Base-by-base conservation (phyloP, 2,113 vertebrate genomes). In the Cavia aperea region DNA sequence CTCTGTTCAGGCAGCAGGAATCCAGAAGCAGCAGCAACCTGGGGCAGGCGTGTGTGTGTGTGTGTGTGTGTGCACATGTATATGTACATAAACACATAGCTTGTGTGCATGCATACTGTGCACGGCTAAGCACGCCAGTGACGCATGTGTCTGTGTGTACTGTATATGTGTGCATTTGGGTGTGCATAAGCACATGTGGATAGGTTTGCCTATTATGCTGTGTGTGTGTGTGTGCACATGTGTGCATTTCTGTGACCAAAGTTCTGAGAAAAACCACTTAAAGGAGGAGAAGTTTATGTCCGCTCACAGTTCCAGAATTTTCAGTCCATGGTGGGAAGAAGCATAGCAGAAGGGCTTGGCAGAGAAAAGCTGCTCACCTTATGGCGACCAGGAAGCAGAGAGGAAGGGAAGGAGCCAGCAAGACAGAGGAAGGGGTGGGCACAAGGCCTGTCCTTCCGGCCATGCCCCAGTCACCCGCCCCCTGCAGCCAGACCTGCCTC, bases 1-100 rank as follows among this genome's bases (percentile, higher is more conserved):
- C 13, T 8, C n/a, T 8, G 13, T 12, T 11, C 23, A 19, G 72
- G 31, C 65, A 31, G 33, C 24, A 23, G 46, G 26, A 58, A 24
- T 54, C 11, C 49, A 7, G 3, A 13, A 10, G 36, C 21, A 72
- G 36, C 39, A 75, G 39, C 39, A 43, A 24, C 56, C 86, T 31
- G 2, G 54, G 77, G 19, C 58, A 39, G 21, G 16, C 12, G 49
- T 51, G 49, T 51, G 49, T 51, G 49, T 51, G 49, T 51, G 49
- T 1, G 1, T 11, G 10, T 72, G 51, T 11, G 13, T 15, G 26
- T 15, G 8, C 2, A 0, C 16, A 4, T 39, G 39, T 23, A 26
- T 43, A 58, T 49, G 72, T 63, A 33, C 26, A 8, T 13, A 26
- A 13, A n/a, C 15, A 33, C 6, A 2, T 18, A 33, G 33, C 4